Base-by-base conservation (phyloP, 2,797 vertebrate genomes). In the Bufotes viridis region DNA sequence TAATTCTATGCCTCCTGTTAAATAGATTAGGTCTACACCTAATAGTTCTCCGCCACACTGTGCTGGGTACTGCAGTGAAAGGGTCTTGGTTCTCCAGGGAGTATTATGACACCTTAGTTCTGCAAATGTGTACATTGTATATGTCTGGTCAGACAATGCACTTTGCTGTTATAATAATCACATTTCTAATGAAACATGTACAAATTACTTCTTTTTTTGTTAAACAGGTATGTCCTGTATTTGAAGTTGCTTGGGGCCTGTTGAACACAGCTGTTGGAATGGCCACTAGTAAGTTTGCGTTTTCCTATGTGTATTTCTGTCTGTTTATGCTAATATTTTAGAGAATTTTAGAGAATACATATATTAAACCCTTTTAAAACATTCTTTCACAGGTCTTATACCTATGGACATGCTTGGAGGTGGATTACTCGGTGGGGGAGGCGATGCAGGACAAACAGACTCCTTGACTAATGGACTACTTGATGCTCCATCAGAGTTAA, bases 141-240 rank as follows among this genome's bases (percentile, higher is more conserved):
- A 34, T 34, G 29, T 3, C 29, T 34, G 6, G 42, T 42, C 42
- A 42, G 42, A 42, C 42, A 42, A 42, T 42, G 42, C 42, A 42
- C 42, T 57, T 7, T 15, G 14, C 10, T 57, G 55, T 65, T 24
- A 11, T 65, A 65, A 65, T 6, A 61, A 18, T 20, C 3, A 42
- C 18, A 75, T 49, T 51, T n/a, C 18, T 20, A 11, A 22, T 51
- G 10, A 55, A 82, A n/a, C 51, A 82, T 0, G 3, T 22, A 15
- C n/a, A 26, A 70, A 13, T 2, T 69, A 69, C 12, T 29, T 75
- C 22, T 87, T 0, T 22, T 53, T 87, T 9, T 80, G 74, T 74
- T 51, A 83, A 72, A 84, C 17, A 87, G 86, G n/a, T 87, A 34
- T 87, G 86, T 65, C 18, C 86, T 7, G 1, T 57, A 11, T 51